Evolutionary conservation across 1,140 invertebrate genomes (phyloP).

Genomic region (Aphis gossypii): DNA sequence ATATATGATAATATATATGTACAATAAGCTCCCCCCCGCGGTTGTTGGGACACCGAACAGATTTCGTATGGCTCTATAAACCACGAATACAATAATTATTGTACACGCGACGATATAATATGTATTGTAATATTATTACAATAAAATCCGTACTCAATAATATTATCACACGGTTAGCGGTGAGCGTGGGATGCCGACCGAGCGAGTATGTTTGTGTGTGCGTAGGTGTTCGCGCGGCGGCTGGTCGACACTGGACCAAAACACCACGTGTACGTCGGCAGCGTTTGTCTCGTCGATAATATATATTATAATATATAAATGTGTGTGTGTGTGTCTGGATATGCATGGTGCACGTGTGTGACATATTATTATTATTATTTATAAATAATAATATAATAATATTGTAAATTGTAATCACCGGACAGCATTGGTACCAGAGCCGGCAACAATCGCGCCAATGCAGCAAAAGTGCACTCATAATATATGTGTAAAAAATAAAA

Average conservation of each 20-base stretch:
- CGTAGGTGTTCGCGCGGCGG: background rate
- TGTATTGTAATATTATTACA: background rate
- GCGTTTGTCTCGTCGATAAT: background rate
- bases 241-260: background rate
- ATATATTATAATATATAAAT: background rate
- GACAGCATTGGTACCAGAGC: background rate
- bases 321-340: background rate
- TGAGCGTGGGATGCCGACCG: background rate
- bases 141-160: background rate
- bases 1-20: background rate
- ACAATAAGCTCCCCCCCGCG: background rate
- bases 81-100: background rate
- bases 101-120: background rate
- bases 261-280: background rate
- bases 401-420: constrained; percentile 14
- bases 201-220: background rate
- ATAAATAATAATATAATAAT: background rate
- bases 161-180: background rate
- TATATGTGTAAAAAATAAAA: background rate
- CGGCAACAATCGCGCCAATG: background rate
- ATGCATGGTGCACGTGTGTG: background rate
- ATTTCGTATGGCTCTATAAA: background rate
- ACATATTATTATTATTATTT: constrained; percentile 2
- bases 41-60: background rate
- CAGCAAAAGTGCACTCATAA: background rate